These are phyloP conservation scores for Rhagoletis zephyria DNA, from an alignment of 1,140 invertebrate species.

Conservation along the genomic window DNA sequence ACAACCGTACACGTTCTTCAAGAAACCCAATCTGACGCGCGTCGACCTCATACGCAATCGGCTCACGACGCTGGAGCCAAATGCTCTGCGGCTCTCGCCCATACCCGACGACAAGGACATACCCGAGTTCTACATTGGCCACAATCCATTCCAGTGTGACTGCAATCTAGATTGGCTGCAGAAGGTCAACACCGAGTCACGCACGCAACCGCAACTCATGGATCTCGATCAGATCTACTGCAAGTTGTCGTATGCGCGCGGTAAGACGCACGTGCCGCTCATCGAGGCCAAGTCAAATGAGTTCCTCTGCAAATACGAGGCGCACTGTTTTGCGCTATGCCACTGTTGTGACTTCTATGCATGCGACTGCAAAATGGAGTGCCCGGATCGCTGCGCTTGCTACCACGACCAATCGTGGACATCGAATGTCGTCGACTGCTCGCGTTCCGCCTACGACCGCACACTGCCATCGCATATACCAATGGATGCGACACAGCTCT, in stretches of 20 bases:
- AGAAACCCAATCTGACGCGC: conserved; percentile 89
- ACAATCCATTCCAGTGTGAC: conserved; percentile 92
- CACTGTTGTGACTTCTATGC: conserved; percentile 95
- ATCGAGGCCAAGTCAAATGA: conserved; percentile 88
- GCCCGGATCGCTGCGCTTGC: conserved; percentile 91
- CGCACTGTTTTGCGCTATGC: conserved; percentile 91
- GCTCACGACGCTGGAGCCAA: conserved; percentile 87
- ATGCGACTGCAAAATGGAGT: conserved; percentile 95
- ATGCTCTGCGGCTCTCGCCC: conserved; percentile 87
- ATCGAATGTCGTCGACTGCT: conserved; percentile 93
- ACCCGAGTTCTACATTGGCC: conserved; percentile 91
- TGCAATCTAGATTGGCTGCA: conserved; percentile 83
- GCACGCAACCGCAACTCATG: conserved; percentile 88
- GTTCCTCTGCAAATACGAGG: conserved; percentile 92
- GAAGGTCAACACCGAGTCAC: conserved; percentile 82
- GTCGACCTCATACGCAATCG: conserved; percentile 90
- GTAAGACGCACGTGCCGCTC: conserved; percentile 84
- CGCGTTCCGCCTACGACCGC: conserved; percentile 81
- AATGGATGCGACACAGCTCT: conserved; percentile 92
- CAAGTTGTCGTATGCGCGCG: conserved; percentile 88
- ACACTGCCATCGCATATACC: conserved; percentile 87
- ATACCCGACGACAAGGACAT: conserved; percentile 83
- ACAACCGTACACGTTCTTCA: conserved; percentile 93
- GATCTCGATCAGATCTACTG: conserved; percentile 91
- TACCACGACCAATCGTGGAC: conserved; percentile 94